Evolutionary conservation across 2,113 vertebrate species (phyloP).

Genomic region (Callopanchax toddi): DNA sequence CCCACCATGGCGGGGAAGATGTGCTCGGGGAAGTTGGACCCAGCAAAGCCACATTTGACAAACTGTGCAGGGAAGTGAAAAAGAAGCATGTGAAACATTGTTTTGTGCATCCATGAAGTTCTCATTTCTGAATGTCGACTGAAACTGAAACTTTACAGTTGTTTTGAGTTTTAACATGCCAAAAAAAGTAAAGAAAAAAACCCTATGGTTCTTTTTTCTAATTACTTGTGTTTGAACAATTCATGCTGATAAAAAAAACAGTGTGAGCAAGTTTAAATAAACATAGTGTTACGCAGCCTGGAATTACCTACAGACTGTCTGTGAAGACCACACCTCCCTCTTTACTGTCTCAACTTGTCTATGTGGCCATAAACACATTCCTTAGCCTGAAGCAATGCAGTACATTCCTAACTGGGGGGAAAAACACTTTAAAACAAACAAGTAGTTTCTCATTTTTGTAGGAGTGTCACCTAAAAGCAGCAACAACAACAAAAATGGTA

Average conservation of each 20-base stretch:
- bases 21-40: slow-evolving; percentile 97
- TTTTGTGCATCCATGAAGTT: not conserved
- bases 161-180: too few relatives aligned
- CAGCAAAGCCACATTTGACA: slow-evolving; percentile 97
- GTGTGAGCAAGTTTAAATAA: not conserved
- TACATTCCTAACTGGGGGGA: slow-evolving; percentile 26
- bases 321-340: slow-evolving; percentile 17
- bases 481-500: not conserved
- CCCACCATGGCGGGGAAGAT: slow-evolving; percentile 98
- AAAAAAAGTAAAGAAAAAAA: too few relatives aligned
- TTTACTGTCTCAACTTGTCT: slow-evolving; percentile 66
- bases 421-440: not conserved
- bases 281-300: not conserved
- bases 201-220: too few relatives aligned
- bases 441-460: not conserved
- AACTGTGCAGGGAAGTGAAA: slow-evolving; percentile 76
- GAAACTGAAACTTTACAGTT: slow-evolving; percentile 9
- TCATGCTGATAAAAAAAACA: not conserved
- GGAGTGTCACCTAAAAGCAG: not conserved
- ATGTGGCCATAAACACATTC: slow-evolving; percentile 60
- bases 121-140: not conserved
- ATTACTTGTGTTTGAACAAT: too few relatives aligned
- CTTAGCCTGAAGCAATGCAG: slow-evolving; percentile 58
- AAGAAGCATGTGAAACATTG: not conserved
- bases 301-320: not conserved